phyloP scores from a whole-genome alignment of 2,113 vertebrate species.

The Hydropotes inermis region DNA sequence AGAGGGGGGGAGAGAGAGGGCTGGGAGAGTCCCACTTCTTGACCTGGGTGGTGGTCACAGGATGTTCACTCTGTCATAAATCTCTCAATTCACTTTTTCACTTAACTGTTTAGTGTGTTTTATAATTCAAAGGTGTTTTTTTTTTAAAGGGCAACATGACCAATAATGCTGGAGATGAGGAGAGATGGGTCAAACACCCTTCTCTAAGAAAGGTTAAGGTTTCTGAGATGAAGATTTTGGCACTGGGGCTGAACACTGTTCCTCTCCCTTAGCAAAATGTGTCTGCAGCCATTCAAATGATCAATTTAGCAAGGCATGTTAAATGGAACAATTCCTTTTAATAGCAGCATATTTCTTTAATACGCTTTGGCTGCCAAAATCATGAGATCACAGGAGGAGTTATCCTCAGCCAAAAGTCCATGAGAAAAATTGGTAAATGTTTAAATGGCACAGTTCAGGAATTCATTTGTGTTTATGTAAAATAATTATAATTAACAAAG shows the following conservation, averaged over 20 bases:
- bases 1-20: neutral
- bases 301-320: neutral
- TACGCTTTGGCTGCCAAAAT: conserved; percentile 71
- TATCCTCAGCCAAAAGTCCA: conserved; percentile 66
- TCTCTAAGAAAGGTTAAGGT: neutral
- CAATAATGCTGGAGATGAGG: neutral
- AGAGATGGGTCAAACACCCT: neutral
- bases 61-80: neutral
- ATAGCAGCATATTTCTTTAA: conserved; percentile 60
- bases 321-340: conserved; percentile 19
- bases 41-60: neutral
- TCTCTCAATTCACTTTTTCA: neutral
- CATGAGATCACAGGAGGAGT: conserved; percentile 65
- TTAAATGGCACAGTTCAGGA: conserved; percentile 67
- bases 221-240: neutral
- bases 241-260: neutral
- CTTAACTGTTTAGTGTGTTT: neutral
- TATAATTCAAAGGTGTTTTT: neutral
- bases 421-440: conserved; percentile 65
- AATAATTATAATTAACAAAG: conserved; percentile 16
- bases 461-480: conserved; percentile 52
- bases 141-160: neutral
- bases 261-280: neutral
- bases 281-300: neutral
- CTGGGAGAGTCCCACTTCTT: neutral